These are phyloP conservation scores for Pristiophorus japonicus DNA, from an alignment of 2,113 vertebrate species.

Conservation along the genomic window DNA sequence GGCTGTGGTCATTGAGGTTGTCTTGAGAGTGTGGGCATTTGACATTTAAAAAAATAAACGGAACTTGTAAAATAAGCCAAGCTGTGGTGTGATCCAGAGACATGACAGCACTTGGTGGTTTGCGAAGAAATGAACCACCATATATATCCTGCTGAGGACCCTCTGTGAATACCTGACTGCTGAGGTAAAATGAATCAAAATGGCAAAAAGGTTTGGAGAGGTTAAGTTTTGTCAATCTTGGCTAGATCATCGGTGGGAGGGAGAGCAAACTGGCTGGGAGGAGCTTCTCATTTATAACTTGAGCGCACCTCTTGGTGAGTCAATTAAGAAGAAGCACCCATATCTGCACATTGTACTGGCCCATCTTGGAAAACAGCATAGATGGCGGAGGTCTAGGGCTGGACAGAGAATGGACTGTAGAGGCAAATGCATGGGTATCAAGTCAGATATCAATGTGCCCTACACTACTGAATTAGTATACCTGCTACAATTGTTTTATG, in stretches of 20 bases:
- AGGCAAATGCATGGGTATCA: background rate
- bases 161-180: background rate
- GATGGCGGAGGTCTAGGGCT: background rate
- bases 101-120: slow-evolving; percentile 11
- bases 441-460: background rate
- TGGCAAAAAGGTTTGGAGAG: background rate
- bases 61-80: slow-evolving; percentile 19
- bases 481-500: background rate
- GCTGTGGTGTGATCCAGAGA: slow-evolving; percentile 2
- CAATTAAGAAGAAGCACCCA: background rate
- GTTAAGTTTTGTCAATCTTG: background rate
- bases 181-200: background rate
- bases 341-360: background rate
- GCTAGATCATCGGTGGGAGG: background rate
- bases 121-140: background rate
- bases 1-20: slow-evolving; percentile 31
- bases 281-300: background rate
- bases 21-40: background rate
- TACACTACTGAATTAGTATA: background rate
- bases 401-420: background rate
- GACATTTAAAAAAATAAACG: background rate
- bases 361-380: background rate
- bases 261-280: background rate
- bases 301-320: background rate
- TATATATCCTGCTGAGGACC: slow-evolving; percentile 17